Base-by-base conservation (phyloP, 2,113 vertebrate species). In the Tretioscincus oriximinensis region DNA sequence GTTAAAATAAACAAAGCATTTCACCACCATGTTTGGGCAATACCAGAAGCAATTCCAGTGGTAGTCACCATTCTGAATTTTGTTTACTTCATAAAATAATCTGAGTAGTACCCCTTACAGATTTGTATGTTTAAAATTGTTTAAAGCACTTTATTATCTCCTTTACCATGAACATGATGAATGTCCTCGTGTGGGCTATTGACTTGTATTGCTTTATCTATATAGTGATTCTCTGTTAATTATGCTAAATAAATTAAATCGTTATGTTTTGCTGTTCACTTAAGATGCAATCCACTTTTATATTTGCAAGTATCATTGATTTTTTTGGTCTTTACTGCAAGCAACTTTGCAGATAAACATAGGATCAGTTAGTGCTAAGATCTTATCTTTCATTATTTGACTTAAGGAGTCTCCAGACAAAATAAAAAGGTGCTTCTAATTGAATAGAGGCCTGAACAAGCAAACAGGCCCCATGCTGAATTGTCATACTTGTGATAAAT, bases 161-260 rank as follows among this genome's bases (percentile, higher is more conserved):
- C 76, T 11, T 88, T 35, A 81, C 70, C 10, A 28, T 47, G 24
- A 73, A 10, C 85, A 24, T 76, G 22, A 66, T 54, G 0, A 0
- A 81, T 81, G 18, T 83, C 77, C 83, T 67, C 11, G 1, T 78
- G 35, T 76, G 8, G 49, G 0, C 31, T 83, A 16, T 80, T 20
- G 79, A 76, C 71, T 66, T 26, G 64, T 81, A 64, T 5, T 85
- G 64, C 5, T 74, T 66, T 77, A 14, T 49, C 49, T 87, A 28
- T 9, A 22, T 77, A 86, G 84, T 63, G 73, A 74, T 86, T 77
- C 76, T 18, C 12, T 71, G 14, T 77, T 29, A 1, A 85, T 18
- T 22, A 1, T 81, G 41, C 81, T 63, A 76, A 81, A 64, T 75
- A 24, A 26, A 68, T 28, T 4, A 82, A 26, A 72, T 74, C 4